phyloP scores from a whole-genome alignment of 2,797 vertebrate genomes.

The Premnoplex brunnescens region DNA sequence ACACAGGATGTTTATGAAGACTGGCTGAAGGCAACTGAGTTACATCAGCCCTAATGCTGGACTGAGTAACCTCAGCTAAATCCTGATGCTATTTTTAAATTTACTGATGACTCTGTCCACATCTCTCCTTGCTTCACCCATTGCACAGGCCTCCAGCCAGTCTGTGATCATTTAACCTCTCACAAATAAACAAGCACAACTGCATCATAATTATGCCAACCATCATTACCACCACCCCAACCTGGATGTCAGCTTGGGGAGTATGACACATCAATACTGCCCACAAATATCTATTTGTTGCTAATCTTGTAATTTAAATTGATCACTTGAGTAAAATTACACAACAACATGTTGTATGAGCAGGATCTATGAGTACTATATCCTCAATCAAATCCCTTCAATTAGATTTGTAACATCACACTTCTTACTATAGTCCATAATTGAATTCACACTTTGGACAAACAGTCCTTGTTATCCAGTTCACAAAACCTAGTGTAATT shows the following conservation, averaged over 20 bases:
- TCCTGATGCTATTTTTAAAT: neutral
- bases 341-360: neutral
- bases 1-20: neutral
- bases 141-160: neutral
- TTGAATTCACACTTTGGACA: slow-evolving; percentile 15
- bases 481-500: neutral
- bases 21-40: neutral
- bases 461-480: neutral
- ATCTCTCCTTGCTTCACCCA: neutral
- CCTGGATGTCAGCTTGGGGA: neutral
- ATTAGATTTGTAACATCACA: slow-evolving; percentile 29
- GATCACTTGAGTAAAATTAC: slow-evolving; percentile 13
- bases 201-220: neutral
- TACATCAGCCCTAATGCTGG: neutral
- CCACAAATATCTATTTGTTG: neutral
- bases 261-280: neutral
- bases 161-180: neutral
- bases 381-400: neutral
- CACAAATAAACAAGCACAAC: slow-evolving; percentile 1
- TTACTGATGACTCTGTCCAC: neutral
- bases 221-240: neutral
- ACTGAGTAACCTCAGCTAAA: neutral
- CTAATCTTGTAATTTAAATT: neutral
- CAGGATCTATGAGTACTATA: neutral
- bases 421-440: neutral